These are phyloP conservation scores for Podarcis lilfordi DNA, from an alignment of 2,797 vertebrate species.

Conservation along the genomic window DNA sequence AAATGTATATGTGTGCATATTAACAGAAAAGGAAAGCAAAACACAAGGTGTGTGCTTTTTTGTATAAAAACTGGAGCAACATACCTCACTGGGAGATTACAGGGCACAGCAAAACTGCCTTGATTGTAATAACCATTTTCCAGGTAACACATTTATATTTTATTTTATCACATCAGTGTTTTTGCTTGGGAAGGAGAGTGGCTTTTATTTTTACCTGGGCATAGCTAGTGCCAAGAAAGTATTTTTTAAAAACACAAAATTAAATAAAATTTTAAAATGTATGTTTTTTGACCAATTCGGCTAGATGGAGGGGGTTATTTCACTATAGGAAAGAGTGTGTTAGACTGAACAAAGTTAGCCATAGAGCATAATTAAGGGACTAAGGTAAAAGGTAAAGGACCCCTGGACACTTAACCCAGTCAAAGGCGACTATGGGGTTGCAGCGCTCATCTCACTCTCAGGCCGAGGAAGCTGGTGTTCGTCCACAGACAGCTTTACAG, in stretches of 20 bases:
- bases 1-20: not conserved
- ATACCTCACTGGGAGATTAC: conserved; percentile 60
- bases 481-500: no score
- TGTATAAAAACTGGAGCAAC: conserved; percentile 11
- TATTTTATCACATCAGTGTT: conserved; percentile 45
- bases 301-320: not conserved
- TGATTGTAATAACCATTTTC: conserved; percentile 68
- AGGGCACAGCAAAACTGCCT: conserved; percentile 47
- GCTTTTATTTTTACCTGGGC: conserved; percentile 55
- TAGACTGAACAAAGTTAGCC: not conserved
- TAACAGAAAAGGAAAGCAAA: conserved; percentile 14
- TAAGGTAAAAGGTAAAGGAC: not conserved
- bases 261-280: not conserved
- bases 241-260: conserved; percentile 16
- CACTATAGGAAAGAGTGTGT: not conserved
- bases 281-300: not conserved
- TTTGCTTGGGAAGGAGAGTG: conserved; percentile 55
- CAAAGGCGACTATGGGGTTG: no score
- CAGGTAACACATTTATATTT: conserved; percentile 38
- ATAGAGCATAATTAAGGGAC: not conserved
- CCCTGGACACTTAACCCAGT: no score
- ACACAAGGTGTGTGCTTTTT: conserved; percentile 9
- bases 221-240: conserved; percentile 33
- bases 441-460: no score
- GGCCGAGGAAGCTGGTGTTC: accelerated